Evolutionary conservation across 2,797 vertebrate species (phyloP).

Genomic region (Microctenopoma lineatum): DNA sequence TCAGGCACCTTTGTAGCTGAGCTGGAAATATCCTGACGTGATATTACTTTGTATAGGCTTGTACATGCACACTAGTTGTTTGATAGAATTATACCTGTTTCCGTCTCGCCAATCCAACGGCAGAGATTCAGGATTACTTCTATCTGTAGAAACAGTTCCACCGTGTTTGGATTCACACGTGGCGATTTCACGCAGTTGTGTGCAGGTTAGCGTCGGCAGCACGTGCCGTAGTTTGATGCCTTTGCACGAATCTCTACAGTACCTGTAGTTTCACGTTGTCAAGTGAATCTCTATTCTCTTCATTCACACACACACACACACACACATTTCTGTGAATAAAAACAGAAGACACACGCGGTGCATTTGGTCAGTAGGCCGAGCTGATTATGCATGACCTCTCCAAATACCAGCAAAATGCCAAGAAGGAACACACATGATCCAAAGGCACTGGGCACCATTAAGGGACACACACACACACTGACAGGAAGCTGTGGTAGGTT

Average conservation of each 20-base stretch:
- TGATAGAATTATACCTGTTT: background rate
- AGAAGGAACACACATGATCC: constrained; percentile 21
- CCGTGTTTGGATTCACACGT: background rate
- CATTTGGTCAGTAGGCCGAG: constrained; percentile 36
- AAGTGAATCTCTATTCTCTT: background rate
- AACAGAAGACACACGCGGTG: background rate
- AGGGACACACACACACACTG: background rate
- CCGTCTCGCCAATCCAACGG: background rate
- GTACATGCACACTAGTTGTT: background rate
- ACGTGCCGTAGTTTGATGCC: background rate
- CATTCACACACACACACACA: background rate
- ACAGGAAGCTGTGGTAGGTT: background rate
- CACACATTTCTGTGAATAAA: background rate
- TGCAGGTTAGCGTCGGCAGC: background rate
- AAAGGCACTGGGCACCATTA: constrained; percentile 20
- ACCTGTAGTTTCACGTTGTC: background rate
- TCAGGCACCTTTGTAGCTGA: background rate
- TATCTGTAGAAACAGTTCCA: background rate
- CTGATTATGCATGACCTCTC: constrained; percentile 72
- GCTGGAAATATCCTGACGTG: background rate
- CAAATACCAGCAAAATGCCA: constrained; percentile 77
- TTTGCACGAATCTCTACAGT: background rate
- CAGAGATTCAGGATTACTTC: background rate
- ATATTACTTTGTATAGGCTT: background rate
- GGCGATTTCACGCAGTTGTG: no score